phyloP scores from a whole-genome alignment of 2,888 invertebrate genomes.

The Rotaria sp. region DNA sequence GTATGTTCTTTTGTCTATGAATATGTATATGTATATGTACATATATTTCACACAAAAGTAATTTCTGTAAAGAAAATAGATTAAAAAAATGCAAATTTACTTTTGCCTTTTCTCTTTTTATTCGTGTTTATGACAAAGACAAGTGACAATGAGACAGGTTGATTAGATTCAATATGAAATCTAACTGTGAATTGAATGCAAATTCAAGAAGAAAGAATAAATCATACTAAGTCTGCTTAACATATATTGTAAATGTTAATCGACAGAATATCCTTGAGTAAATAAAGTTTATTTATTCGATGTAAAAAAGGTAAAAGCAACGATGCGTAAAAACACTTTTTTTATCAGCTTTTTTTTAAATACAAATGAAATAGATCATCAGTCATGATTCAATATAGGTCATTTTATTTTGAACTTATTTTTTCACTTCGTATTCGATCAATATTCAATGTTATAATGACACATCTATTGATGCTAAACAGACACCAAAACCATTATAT shows the following conservation, averaged over 20 bases:
- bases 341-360: no score
- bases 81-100: constrained; percentile 12
- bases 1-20: neutral
- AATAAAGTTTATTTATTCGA: neutral
- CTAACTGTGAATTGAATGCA: neutral
- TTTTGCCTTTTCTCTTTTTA: neutral
- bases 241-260: neutral
- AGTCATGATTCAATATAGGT: no score
- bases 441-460: no score
- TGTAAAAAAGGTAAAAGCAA: neutral
- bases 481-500: neutral
- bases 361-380: no score
- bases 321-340: neutral
- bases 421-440: no score
- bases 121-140: constrained; percentile 2
- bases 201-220: neutral
- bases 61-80: neutral
- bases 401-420: no score
- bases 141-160: constrained; percentile 10
- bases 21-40: neutral
- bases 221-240: neutral
- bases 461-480: neutral
- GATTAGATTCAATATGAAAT: neutral
- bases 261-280: neutral
- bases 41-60: neutral